Evolutionary conservation across 2,888 invertebrate genomes (phyloP).

Genomic region (Lycophotia porphyrea): DNA sequence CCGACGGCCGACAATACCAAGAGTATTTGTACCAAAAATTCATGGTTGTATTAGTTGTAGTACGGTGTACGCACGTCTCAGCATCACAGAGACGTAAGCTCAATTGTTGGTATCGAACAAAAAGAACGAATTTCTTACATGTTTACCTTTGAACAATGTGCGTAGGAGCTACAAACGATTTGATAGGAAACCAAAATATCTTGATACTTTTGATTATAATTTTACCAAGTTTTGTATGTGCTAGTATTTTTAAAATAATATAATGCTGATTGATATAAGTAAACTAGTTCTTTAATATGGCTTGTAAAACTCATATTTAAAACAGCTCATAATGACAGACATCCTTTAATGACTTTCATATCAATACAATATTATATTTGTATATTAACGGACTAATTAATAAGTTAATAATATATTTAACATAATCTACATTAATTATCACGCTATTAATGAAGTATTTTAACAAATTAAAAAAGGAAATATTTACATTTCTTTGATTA

Average conservation of each 20-base stretch:
- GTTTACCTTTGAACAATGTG: conserved; percentile 84
- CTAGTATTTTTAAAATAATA: background rate
- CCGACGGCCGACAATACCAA: conserved; percentile 77
- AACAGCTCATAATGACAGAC: conserved; percentile 3
- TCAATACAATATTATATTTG: conserved; percentile 10
- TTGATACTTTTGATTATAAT: conserved; percentile 71
- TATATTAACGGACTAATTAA: conserved; percentile 20
- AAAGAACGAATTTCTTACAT: conserved; percentile 82
- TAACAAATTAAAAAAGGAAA: conserved; percentile 25
- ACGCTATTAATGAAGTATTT: conserved; percentile 17
- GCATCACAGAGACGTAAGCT: conserved; percentile 73
- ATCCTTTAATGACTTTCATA: background rate
- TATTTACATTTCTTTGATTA: conserved; percentile 4
- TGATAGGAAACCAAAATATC: conserved; percentile 54
- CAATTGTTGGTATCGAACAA: conserved; percentile 80
- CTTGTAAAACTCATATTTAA: background rate
- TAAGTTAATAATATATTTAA: conserved; percentile 14
- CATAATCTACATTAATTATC: conserved; percentile 43
- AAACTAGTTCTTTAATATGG: background rate
- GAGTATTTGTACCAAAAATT: conserved; percentile 79
- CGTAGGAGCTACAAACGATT: conserved; percentile 80
- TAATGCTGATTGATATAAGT: background rate
- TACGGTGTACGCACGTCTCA: conserved; percentile 67
- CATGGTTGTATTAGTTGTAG: conserved; percentile 71
- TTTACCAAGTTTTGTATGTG: background rate